Percentiles rank a stretch among this genome's conserved stretches.
These are phyloP conservation scores for Platysteira castanea DNA, from an alignment of 2,113 vertebrate species.

Conservation along the genomic window DNA sequence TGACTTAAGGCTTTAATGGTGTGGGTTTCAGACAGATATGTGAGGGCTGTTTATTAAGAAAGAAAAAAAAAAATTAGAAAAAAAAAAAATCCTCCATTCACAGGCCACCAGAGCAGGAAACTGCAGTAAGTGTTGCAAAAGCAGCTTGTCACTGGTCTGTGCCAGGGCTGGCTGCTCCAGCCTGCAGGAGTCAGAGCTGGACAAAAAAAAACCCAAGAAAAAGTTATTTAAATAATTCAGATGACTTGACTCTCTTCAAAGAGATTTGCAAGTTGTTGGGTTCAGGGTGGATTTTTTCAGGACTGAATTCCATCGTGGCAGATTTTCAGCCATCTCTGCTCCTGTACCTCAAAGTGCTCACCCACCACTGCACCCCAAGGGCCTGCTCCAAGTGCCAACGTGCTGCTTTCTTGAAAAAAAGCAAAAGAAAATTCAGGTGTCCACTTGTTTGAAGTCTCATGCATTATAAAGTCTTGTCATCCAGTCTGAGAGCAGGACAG, in stretches of 20 bases:
- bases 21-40: neutral
- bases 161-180: neutral
- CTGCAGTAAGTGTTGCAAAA: neutral
- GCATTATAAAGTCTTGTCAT: neutral
- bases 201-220: neutral
- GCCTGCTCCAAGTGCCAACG: neutral
- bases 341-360: neutral
- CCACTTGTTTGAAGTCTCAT: neutral
- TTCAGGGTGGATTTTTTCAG: neutral
- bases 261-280: neutral
- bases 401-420: neutral
- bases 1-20: constrained; percentile 20
- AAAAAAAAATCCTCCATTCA: neutral
- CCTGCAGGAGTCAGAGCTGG: neutral
- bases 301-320: neutral
- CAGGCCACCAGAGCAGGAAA: neutral
- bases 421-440: neutral
- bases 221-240: neutral
- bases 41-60: neutral
- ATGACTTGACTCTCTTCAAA: neutral
- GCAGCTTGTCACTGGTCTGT: neutral
- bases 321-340: neutral
- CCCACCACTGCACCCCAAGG: neutral
- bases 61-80: neutral
- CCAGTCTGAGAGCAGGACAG: neutral